Evolutionary conservation across 92 coral and sea anemone genomes (phyloP).

Genomic region (Phenganax marumi): DNA sequence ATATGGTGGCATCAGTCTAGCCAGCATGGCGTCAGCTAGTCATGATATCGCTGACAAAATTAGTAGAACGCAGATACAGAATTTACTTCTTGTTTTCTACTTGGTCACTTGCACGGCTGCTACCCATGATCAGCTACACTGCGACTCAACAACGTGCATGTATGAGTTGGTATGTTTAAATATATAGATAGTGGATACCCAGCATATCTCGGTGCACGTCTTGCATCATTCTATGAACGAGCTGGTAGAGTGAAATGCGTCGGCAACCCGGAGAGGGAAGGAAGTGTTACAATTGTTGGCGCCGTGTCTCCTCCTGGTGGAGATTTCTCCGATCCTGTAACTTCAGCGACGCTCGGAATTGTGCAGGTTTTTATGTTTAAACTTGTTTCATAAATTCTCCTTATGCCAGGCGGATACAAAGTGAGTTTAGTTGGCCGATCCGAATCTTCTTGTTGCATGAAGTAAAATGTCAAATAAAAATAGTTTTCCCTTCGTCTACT

Average conservation of each 20-base stretch:
- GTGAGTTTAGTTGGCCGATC: neutral
- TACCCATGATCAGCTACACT: neutral
- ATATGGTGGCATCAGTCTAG: too few relatives aligned
- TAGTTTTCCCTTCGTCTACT: too few relatives aligned
- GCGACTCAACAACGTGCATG: neutral
- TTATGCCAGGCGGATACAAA: neutral
- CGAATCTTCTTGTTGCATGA: too few relatives aligned
- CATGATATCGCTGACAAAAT: too few relatives aligned
- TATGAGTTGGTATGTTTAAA: too few relatives aligned
- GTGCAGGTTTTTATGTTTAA: constrained; percentile 72
- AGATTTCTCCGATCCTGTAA: constrained; percentile 99
- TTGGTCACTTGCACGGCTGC: neutral
- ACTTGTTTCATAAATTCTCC: neutral
- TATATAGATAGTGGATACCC: constrained; percentile 95
- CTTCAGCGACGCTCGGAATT: constrained; percentile 93
- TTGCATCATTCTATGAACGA: constrained; percentile 97
- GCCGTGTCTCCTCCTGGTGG: constrained; percentile 99
- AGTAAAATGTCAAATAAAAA: too few relatives aligned
- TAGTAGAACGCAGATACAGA: too few relatives aligned
- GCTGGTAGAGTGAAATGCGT: constrained; percentile 97
- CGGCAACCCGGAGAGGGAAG: constrained; percentile 98
- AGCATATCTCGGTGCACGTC: constrained; percentile 98
- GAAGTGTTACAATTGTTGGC: constrained; percentile 99
- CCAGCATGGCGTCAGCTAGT: too few relatives aligned
- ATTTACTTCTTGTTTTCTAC: too few relatives aligned